These are phyloP conservation scores for Neoarius graeffei DNA, from an alignment of 2,113 vertebrate species.

Conservation along the genomic window DNA sequence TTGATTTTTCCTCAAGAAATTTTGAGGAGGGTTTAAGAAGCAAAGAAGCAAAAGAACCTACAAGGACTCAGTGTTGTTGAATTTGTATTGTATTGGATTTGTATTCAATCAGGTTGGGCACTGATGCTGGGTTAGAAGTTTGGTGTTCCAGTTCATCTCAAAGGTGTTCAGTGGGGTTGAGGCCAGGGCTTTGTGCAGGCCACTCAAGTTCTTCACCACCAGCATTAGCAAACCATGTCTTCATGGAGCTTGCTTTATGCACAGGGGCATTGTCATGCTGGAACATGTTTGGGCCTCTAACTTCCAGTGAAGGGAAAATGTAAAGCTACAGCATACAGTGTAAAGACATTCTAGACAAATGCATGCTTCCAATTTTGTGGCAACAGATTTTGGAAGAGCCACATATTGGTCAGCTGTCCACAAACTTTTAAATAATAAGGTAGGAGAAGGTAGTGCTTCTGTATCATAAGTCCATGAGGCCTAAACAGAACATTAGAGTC, in stretches of 20 bases:
- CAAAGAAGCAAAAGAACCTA: neutral
- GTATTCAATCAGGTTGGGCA: neutral
- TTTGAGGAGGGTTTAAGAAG: neutral
- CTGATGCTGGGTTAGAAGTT: neutral
- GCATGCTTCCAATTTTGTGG: too few species aligned
- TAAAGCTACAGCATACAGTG: too few species aligned
- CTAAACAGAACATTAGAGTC: too few species aligned
- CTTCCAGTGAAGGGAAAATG: too few species aligned
- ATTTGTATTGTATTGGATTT: neutral
- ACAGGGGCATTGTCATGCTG: neutral
- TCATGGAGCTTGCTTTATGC: neutral
- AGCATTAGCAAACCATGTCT: neutral
- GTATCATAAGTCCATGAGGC: too few species aligned
- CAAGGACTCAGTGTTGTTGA: neutral
- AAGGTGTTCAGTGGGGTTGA: neutral
- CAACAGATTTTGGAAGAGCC: too few species aligned
- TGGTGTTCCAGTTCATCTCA: neutral
- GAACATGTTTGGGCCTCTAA: neutral
- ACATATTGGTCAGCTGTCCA: too few species aligned
- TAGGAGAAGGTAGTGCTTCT: too few species aligned
- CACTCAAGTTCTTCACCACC: neutral
- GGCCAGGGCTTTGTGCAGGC: neutral
- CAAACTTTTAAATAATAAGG: too few species aligned
- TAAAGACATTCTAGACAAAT: too few species aligned
- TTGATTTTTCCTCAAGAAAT: neutral